Evolutionary conservation across 2,797 vertebrate genomes (phyloP), one percentile per base, ranked within the genome.

Genomic region (Botia almorhae): DNA sequence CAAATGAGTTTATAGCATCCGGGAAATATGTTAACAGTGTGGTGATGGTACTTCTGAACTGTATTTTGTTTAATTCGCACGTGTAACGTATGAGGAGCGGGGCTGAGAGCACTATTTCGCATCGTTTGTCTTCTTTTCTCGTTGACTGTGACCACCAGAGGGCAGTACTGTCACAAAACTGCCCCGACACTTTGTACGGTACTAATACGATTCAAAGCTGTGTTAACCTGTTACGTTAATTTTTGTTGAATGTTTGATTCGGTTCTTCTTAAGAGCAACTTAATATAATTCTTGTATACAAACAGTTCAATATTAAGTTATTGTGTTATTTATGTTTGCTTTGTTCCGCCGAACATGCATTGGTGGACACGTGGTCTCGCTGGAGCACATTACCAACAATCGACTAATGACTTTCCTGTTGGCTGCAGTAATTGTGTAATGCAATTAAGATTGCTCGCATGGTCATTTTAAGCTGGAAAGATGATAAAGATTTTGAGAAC

Each of bases 231-330:
- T 79, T 79, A 58, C 64, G 17, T 69, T 65, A 19, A 29, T 61
- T 74, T 79, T 83, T 78, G 64, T 77, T 81, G 21, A 76, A 80
- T 84, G 53, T 75, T 83, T 12, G 33, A 77, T 82, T 82, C 33
- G 60, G 39, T 80, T 85, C 60, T 7, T 10, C n/a, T 81, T 81
- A 58, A 74, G 72, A 69, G 77, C 70, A 61, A 82, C 82, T 85
- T 87, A 85, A 83, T 81, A 81, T 83, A 75, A 79, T 83, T 85
- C 29, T 88, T 92, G 88, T 92, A 90, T 84, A 87, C 87, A 91
- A 91, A 87, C 91, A 88, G 92, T 91, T 87, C 78, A 29, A 76
- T 77, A 86, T 92, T 93, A 93, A 93, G 82, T 93, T 93, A 94
- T 93, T 93, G 81, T 86, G 83, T 81, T 70, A 78, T 78, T 78